phyloP scores from a whole-genome alignment of 2,888 invertebrate species.

The Alsophila aescularia region DNA sequence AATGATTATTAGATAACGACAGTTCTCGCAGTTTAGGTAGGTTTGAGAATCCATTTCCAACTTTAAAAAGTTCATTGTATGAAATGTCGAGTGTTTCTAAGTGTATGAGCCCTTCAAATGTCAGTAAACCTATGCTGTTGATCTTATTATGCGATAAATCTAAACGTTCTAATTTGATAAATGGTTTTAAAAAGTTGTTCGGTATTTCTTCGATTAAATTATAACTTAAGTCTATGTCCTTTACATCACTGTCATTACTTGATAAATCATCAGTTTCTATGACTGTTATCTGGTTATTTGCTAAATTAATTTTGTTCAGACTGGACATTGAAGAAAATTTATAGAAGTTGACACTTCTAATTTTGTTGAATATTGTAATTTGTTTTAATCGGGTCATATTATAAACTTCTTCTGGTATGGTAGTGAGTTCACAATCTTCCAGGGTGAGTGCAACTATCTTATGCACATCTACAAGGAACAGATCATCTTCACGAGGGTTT shows the following conservation, averaged over 20 bases:
- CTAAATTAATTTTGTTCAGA: not conserved
- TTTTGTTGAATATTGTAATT: not conserved
- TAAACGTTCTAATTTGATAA: conserved; percentile 1
- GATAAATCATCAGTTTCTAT: not conserved
- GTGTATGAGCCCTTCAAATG: too few relatives aligned
- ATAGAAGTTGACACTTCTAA: conserved; percentile 1
- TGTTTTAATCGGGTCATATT: too few relatives aligned
- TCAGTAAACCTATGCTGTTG: too few relatives aligned
- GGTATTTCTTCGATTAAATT: conserved; percentile 6
- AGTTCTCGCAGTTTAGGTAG: not conserved
- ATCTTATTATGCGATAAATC: conserved; percentile 12
- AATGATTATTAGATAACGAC: not conserved
- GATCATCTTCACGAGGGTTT: too few relatives aligned
- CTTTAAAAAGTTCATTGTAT: too few relatives aligned
- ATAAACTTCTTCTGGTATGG: too few relatives aligned
- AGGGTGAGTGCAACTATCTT: too few relatives aligned
- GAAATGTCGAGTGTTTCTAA: too few relatives aligned
- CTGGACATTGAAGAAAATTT: not conserved
- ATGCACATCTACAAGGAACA: too few relatives aligned
- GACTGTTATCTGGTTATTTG: not conserved
- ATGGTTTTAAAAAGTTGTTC: conserved; percentile 3
- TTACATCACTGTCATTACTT: not conserved
- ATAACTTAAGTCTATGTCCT: conserved; percentile 2
- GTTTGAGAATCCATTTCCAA: too few relatives aligned
- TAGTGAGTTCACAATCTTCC: too few relatives aligned